These are phyloP conservation scores for Xanthorhoe designata DNA, from an alignment of 2,888 invertebrate species.

Conservation along the genomic window DNA sequence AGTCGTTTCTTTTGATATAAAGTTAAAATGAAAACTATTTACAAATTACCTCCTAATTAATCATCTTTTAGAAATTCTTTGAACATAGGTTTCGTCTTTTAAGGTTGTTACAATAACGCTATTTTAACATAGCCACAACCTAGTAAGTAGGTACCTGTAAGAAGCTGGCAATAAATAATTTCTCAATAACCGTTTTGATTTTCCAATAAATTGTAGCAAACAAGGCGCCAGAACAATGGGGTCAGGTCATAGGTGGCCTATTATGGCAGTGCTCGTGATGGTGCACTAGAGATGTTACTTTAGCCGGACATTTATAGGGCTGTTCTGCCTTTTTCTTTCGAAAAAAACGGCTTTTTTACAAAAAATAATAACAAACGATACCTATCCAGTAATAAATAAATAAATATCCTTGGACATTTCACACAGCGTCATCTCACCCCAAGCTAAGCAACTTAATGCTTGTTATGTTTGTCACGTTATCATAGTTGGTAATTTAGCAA, in stretches of 20 bases:
- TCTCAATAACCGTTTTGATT: slow-evolving; percentile 28
- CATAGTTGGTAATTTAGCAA: not conserved
- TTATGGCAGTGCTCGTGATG: slow-evolving; percentile 60
- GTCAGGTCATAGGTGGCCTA: slow-evolving; percentile 56
- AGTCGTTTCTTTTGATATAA: no score
- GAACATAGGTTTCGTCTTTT: no score
- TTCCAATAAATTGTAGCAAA: slow-evolving; percentile 43
- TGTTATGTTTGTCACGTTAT: no score
- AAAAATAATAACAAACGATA: not conserved
- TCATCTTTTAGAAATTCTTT: no score
- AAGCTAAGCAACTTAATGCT: no score
- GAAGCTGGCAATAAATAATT: slow-evolving; percentile 20
- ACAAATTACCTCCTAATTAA: no score
- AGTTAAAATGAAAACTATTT: no score
- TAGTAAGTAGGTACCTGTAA: not conserved
- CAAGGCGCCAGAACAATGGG: slow-evolving; percentile 45
- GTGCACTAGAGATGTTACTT: slow-evolving; percentile 38
- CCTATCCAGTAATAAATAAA: no score
- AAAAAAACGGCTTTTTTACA: not conserved
- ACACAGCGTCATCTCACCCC: no score
- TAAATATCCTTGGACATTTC: no score
- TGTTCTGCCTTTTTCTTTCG: not conserved
- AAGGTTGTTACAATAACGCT: not conserved
- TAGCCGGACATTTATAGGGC: not conserved
- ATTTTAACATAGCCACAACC: not conserved